Percentiles rank a stretch among this genome's conserved stretches.
These are phyloP conservation scores for Copidosoma floridanum DNA, from an alignment of 1,140 invertebrate species.

Conservation along the genomic window DNA sequence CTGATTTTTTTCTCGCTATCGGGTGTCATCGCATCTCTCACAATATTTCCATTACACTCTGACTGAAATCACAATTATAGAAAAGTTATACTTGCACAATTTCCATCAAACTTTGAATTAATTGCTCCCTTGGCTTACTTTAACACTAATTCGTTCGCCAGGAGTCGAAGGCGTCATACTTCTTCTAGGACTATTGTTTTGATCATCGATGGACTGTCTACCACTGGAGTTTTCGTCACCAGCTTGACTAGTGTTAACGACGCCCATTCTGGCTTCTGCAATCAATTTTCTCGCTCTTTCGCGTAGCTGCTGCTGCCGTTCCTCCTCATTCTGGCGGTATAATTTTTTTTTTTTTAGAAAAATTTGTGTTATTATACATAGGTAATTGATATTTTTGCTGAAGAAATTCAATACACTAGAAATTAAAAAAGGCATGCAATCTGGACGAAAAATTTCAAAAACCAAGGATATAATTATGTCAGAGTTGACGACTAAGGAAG, in stretches of 20 bases:
- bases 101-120: too few species aligned
- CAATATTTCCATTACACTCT: slow-evolving; percentile 52
- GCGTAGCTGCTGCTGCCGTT: slow-evolving; percentile 78
- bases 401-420: too few species aligned
- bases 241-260: slow-evolving; percentile 51
- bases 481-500: slow-evolving; percentile 1
- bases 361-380: neutral
- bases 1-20: slow-evolving; percentile 55
- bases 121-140: too few species aligned
- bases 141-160: slow-evolving; percentile 49
- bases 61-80: slow-evolving; percentile 47
- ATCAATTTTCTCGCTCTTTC: slow-evolving; percentile 87
- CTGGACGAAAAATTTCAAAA: too few species aligned
- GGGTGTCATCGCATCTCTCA: slow-evolving; percentile 40
- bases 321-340: slow-evolving; percentile 67
- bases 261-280: slow-evolving; percentile 77
- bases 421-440: too few species aligned
- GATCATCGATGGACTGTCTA: slow-evolving; percentile 49
- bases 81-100: too few species aligned
- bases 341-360: neutral
- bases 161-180: slow-evolving; percentile 53
- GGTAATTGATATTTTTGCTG: neutral
- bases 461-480: too few species aligned
- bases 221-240: slow-evolving; percentile 50
- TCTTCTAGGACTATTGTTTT: slow-evolving; percentile 54